Base-by-base conservation (phyloP, 2,113 vertebrate genomes). In the Oceanodroma tethys region DNA sequence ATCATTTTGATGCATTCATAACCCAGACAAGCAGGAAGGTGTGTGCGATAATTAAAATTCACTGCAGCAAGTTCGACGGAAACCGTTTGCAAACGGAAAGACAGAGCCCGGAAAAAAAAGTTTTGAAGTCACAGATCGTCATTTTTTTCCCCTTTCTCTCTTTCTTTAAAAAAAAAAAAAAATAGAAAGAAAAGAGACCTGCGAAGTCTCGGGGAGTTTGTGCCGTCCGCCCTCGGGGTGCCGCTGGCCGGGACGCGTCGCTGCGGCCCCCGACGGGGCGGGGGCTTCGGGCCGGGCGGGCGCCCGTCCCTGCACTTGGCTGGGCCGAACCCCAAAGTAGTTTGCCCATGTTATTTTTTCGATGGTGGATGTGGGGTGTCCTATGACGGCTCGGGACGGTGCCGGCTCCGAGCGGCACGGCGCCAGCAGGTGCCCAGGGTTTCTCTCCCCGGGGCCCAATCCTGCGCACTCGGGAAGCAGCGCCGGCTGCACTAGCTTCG, bases 401-500 rank as follows among this genome's bases (percentile, higher is more conserved):
- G 23, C 27, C 42, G 17, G 36, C 47, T 58, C 38, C 38, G 9
- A 45, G 40, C 1, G 20, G 29, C 52, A 27, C 16, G 36, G 55
- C 19, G 18, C 29, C 86, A 63, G 92, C 94, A 97, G 96, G 96
- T 97, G 95, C 62, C 75, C 27, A 3, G 36, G 25, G 17, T 6
- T 29, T 27, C 7, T n/a, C 11, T 17, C n/a, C 5, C 30, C 13
- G 13, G 73, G 47, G 34, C 45, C 71, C 36, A 4, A 88, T 74
- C 67, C 85, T 66, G 79, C 6, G 0, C 21, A 27, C n/a, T 6
- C 7, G 4, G 58, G 10, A 30, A 17, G 16, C 59, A 13, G 38
- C 22, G 5, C 15, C 14, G 36, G 14, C 18, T 74, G 29, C 34
- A 6, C 5, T 22, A 9, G 18, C 8, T 79, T 8, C 27, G 17